Conservation (phyloP, 2,113 vertebrate genomes). For the Fulmarus glacialis region DNA sequence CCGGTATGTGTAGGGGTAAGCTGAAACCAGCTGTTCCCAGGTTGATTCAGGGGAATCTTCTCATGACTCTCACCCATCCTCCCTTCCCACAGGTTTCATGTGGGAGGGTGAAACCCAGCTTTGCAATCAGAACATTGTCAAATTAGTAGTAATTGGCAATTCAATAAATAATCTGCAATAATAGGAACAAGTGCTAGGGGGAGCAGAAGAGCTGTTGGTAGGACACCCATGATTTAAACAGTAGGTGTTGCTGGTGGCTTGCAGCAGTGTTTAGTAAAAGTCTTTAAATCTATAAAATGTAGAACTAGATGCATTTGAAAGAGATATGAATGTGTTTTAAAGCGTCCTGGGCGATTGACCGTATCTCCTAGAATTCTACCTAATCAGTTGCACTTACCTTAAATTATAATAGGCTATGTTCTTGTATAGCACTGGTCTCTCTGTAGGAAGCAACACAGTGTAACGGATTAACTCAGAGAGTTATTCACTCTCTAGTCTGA, state of each 20-base stretch:
- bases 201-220: conserved; percentile 22
- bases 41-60: not conserved
- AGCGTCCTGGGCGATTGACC: not conserved
- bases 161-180: not conserved
- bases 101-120: not conserved
- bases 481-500: not conserved
- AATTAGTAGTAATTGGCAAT: not conserved
- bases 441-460: not conserved
- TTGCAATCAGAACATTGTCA: not conserved
- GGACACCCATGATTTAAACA: not conserved
- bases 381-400: not conserved
- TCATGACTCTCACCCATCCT: not conserved
- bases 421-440: not conserved
- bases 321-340: not conserved
- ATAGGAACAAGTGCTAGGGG: conserved; percentile 11
- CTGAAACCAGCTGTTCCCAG: not conserved
- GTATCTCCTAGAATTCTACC: not conserved
- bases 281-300: not conserved
- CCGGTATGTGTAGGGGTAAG: not conserved
- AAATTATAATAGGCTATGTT: not conserved
- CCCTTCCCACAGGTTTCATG: not conserved
- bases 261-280: not conserved
- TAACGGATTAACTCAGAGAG: not conserved
- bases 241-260: not conserved
- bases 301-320: not conserved